These are phyloP conservation scores for Dendropsophus ebraccatus DNA, from an alignment of 2,113 vertebrate genomes.

Conservation along the genomic window DNA sequence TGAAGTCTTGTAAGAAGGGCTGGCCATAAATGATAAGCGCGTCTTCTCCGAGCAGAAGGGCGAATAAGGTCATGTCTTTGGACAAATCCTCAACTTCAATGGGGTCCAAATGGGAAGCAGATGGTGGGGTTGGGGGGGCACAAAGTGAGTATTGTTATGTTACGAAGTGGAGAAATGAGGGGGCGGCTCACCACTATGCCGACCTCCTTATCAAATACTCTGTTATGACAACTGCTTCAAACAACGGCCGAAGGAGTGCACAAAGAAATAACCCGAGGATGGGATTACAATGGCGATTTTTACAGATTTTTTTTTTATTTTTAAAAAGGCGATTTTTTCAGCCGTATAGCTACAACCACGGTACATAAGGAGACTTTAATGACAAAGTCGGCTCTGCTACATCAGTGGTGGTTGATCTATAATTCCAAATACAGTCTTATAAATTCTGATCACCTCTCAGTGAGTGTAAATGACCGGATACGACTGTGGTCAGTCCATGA, in stretches of 20 bases:
- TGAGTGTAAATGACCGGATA: background rate
- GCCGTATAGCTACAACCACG: too few relatives aligned
- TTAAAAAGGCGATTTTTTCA: too few relatives aligned
- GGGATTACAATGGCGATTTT: background rate
- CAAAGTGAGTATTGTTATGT: conserved; percentile 52
- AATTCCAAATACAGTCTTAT: background rate
- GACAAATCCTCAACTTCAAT: conserved; percentile 41
- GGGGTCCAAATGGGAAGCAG: conserved; percentile 47
- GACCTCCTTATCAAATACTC: background rate
- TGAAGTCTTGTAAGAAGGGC: background rate
- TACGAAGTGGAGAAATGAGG: background rate
- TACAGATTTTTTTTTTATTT: too few relatives aligned
- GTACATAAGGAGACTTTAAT: too few relatives aligned
- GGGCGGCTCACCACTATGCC: background rate
- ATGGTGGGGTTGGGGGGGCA: conserved; percentile 40
- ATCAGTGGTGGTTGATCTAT: background rate
- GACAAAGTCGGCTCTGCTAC: background rate
- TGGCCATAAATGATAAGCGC: background rate
- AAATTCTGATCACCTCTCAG: background rate
- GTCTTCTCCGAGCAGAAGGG: background rate
- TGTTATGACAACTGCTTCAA: background rate
- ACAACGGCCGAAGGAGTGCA: background rate
- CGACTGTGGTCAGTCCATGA: background rate
- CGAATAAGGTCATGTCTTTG: conserved; percentile 32
- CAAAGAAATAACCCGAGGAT: background rate